phyloP scores from a whole-genome alignment of 2,888 invertebrate genomes.

The Liodrosophila aerea region DNA sequence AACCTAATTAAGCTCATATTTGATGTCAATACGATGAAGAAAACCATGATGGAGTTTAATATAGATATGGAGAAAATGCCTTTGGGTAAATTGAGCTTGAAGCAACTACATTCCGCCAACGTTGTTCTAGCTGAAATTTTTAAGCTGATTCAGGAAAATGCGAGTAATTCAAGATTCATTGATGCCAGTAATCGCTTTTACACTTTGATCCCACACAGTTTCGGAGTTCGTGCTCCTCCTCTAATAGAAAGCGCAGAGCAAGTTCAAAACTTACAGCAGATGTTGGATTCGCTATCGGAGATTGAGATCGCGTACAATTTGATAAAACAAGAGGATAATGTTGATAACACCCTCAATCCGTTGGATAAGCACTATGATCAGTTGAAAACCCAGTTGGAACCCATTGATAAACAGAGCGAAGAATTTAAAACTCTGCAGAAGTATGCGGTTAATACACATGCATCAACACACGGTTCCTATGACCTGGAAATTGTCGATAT shows the following conservation, averaged over 20 bases:
- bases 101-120: constrained; percentile 94
- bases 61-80: constrained; percentile 99
- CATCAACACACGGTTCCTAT: constrained; percentile 91
- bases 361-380: constrained; percentile 94
- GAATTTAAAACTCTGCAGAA: constrained; percentile 89
- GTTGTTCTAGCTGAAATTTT: constrained; percentile 89
- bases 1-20: constrained; percentile 93
- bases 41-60: constrained; percentile 96
- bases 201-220: constrained; percentile 97
- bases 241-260: constrained; percentile 89
- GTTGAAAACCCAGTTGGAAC: constrained; percentile 91
- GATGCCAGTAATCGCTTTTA: constrained; percentile 97
- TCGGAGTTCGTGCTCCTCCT: constrained; percentile 92
- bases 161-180: constrained; percentile 84
- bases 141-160: constrained; percentile 84
- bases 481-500: constrained; percentile 85
- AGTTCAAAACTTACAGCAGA: constrained; percentile 88
- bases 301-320: constrained; percentile 97
- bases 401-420: constrained; percentile 86
- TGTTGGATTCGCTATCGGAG: constrained; percentile 96
- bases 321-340: constrained; percentile 84
- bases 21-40: constrained; percentile 95
- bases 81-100: constrained; percentile 95
- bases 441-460: constrained; percentile 96
- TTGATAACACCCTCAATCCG: constrained; percentile 83